Evolutionary conservation across 2,797 vertebrate genomes (phyloP).

Genomic region (Aphelocoma californica): DNA sequence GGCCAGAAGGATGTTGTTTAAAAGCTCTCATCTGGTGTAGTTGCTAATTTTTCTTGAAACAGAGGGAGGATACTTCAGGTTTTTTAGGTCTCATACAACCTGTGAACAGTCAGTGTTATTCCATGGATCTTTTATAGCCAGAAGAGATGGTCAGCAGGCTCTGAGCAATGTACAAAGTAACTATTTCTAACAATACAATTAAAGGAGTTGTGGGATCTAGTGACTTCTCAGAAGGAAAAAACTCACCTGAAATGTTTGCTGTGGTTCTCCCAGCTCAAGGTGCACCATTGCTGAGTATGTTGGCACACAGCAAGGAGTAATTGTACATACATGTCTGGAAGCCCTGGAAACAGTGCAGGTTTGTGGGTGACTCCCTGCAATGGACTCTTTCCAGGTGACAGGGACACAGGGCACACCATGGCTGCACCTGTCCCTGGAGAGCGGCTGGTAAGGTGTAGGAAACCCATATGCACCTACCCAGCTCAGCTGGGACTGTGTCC

Average conservation of each 20-base stretch:
- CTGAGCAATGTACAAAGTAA: background rate
- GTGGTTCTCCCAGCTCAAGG: background rate
- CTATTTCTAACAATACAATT: background rate
- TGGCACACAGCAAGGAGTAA: background rate
- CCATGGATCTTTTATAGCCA: background rate
- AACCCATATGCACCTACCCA: rapidly evolving
- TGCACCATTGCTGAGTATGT: background rate
- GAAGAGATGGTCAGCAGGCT: background rate
- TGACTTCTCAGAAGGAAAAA: background rate
- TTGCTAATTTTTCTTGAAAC: background rate
- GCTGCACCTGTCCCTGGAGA: background rate
- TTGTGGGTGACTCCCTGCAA: background rate
- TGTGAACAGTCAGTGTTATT: background rate
- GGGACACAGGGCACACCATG: background rate
- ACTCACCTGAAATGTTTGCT: background rate
- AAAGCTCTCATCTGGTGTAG: background rate
- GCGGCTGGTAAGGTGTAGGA: background rate
- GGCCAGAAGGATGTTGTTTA: background rate
- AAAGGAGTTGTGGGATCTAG: background rate
- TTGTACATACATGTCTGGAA: background rate
- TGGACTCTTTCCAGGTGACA: background rate
- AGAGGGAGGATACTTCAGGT: background rate
- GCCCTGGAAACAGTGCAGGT: rapidly evolving
- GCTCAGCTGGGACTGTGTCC: background rate
- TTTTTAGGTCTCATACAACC: background rate